Evolutionary conservation across 2,888 invertebrate genomes (phyloP), one percentile per base, ranked within the genome.

Genomic region (Temnothorax ravouxi): DNA sequence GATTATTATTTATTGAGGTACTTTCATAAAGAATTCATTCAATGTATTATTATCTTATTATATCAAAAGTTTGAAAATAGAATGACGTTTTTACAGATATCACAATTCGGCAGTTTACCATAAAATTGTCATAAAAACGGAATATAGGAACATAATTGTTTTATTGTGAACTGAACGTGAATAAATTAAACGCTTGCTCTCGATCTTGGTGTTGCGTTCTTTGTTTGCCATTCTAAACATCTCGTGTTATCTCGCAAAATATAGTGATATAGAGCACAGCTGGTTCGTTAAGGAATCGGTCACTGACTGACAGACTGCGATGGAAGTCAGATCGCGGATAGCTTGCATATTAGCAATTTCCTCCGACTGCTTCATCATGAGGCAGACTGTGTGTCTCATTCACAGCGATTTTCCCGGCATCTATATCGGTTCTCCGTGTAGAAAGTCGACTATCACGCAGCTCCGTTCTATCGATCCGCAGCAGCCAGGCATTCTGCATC

Each of bases 381-480:
- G 34, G 18, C 38, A 72, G 62, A 72, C 80, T 62, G 59, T 64
- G 21, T 85, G 80, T 88, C 85, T 85, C 83, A 72, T 87, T 88
- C 82, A 72, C 61, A 59, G 54, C 69, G 76, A 77, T 84, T 62
- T 84, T 62, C 61, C 62, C 59, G 76, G 84, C 75, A 76, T 81
- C 85, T 86, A 83, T 86, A 83, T 88, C 83, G 88, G 88, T 89
- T 86, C 79, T 83, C 88, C 84, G 76, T 83, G 87, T 84, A 86
- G 88, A 90, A 88, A 88, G 87, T 85, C 81, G 88, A 88, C 87
- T 67, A 89, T 89, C 87, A 92, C 92, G 92, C 92, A 92, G 92
- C 92, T 92, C 92, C 90, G 86, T 92, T 90, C 88, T 92, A 92
- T 92, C 92, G 92, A 92, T 92, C 91, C 81, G 62, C 87, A 87